Evolutionary conservation across 2,888 invertebrate species (phyloP), one percentile per base, ranked within the genome.

Genomic region (Plebejus melissa): DNA sequence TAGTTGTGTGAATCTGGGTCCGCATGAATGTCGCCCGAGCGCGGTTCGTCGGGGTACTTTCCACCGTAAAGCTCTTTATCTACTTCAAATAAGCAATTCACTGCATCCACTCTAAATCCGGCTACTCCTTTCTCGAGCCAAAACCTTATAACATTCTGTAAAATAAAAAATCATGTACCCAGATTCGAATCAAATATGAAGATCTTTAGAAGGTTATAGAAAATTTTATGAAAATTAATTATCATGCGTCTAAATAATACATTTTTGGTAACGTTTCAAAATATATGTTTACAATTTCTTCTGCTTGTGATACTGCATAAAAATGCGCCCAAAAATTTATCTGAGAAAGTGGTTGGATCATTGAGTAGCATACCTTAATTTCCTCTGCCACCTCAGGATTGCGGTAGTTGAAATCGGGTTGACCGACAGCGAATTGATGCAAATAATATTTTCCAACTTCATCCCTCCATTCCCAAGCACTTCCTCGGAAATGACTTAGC

Each of bases 71-170:
- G 83, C 70, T 87, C 84, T 80, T 93, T 94, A 69, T 93, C 89
- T 0, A 90, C 93, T 87, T 96, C 96, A 77, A 93, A 96, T 60
- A 96, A 82, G 83, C 94, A 95, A 82, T 94, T 94, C 0, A 97
- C 94, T 0, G 97, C 97, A 81, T 97, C 97, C 6, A 98, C 94
- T 82, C 98, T 95, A 83, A 98, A 98, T 6, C 98, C 98, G 83
- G 97, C 96, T 0, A 98, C 95, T 2, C 98, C 98, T 84, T 95
- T 95, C 11, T 95, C 94, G 75, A 98, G 83, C 98, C 98, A 99
- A 83, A 95, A 98, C 46, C 92, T 91, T 60, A 98, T 87, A 1
- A 96, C 94, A 1, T 95, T 94, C 96, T 91, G 79, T 76, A 86
- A 76, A 60, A 75, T 72, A 41, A 13, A 22, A 22, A 22, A 22